Base-by-base conservation (phyloP, 1,140 invertebrate species). In the Plodia interpunctella region DNA sequence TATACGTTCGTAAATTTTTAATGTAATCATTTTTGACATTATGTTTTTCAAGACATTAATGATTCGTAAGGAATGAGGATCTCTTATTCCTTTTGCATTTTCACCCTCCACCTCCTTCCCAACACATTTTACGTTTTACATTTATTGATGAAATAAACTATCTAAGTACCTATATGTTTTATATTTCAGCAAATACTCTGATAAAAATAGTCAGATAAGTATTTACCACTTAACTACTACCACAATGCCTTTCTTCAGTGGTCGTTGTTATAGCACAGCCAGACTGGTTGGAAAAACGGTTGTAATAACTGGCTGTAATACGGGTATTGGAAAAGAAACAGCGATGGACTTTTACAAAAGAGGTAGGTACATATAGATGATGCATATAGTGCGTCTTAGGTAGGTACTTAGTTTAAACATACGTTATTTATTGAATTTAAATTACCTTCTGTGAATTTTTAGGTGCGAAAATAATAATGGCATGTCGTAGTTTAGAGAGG, bases 241-340 rank as follows among this genome's bases (percentile, higher is more conserved):
- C n/a, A 44, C 13, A 44, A 93, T 93, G 92, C 90, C 91, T 66
- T 81, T 91, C 0, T 93, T 92, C 59, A 92, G 88, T 76, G 90
- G 88, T 49, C 90, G 79, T 53, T 94, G 93, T 72, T 80, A 78
- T 6, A 93, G 92, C 60, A 90, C 87, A 25, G 90, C 78, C 9
- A 90, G 93, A 44, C 86, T 94, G n/a, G 90, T 93, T 54, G 95
- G 94, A 0, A 96, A 96, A 89, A 95, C 94, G 0, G 94, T 94
- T 3, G 90, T 97, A 20, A 91, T 97, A 58, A 97, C 96, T 0
- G 97, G 97, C n/a, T 95, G 94, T 35, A 98, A 97, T 78, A 94
- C 94, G 19, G 97, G 97, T 9, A 97, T 98, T 68, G 97, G 97
- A 8, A 97, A 96, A 90, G 94, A 95, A 82, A 96, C 96, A 11